Conservation (phyloP, 2,888 invertebrate species). For the Chaetogeoica ovagalla region DNA sequence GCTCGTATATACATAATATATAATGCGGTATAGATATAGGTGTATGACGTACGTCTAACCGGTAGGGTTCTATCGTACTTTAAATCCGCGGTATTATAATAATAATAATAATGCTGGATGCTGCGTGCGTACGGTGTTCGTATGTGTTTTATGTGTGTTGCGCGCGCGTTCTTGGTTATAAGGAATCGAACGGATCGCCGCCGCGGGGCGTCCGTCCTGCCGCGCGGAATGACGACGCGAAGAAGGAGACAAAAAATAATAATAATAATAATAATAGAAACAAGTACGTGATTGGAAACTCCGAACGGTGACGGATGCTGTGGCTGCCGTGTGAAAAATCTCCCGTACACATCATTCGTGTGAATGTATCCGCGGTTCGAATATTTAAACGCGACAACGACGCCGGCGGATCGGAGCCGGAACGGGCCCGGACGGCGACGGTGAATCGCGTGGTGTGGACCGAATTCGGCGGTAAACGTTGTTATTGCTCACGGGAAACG, state of each 20-base stretch:
- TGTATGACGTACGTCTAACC: too few relatives aligned
- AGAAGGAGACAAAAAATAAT: neutral
- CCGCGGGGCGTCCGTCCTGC: conserved; percentile 18
- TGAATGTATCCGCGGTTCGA: neutral
- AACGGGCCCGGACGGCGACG: neutral
- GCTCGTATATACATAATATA: neutral
- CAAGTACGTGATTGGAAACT: conserved; percentile 46
- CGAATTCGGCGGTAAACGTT: too few relatives aligned
- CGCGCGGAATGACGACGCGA: too few relatives aligned
- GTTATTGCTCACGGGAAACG: too few relatives aligned
- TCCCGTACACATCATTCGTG: too few relatives aligned
- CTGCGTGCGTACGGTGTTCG: too few relatives aligned
- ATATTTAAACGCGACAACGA: too few relatives aligned
- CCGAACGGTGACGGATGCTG: conserved; percentile 25
- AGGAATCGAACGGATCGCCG: conserved; percentile 38
- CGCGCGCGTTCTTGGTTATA: conserved; percentile 10
- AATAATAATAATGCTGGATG: too few relatives aligned
- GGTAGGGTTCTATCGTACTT: neutral
- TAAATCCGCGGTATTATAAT: neutral
- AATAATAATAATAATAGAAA: neutral
- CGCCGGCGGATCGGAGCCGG: too few relatives aligned
- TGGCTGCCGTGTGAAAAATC: conserved; percentile 35
- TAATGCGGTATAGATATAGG: neutral
- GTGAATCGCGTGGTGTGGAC: too few relatives aligned
- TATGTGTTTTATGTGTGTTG: neutral